Evolutionary conservation across 2,113 vertebrate species (phyloP).

Genomic region (Nesoenas mayeri): DNA sequence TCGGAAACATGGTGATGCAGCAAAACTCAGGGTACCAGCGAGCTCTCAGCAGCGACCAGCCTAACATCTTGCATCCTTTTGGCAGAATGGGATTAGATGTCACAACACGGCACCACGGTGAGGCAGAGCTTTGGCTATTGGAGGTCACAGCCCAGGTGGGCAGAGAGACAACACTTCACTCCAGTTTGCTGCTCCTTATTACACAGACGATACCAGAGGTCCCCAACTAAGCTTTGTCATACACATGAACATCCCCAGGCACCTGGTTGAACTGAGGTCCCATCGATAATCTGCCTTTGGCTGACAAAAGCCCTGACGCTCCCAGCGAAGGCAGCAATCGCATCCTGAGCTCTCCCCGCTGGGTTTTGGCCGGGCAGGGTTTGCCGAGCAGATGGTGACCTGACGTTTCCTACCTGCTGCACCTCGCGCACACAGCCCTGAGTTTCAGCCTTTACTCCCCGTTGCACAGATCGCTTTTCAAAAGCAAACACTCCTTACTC

Average conservation of each 20-base stretch:
- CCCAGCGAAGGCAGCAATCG: neutral
- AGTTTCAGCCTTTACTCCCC: neutral
- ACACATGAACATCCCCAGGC: neutral
- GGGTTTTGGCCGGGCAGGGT: neutral
- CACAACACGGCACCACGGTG: neutral
- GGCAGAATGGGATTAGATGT: neutral
- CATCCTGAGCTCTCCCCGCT: neutral
- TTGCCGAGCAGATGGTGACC: slow-evolving; percentile 62
- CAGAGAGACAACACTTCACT: neutral
- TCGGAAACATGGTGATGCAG: neutral
- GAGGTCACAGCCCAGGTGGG: neutral
- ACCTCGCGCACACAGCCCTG: neutral
- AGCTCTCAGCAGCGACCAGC: rapidly evolving
- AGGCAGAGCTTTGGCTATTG: neutral
- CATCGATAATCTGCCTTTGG: neutral
- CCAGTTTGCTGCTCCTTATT: neutral
- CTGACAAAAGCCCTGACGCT: neutral
- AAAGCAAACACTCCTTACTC: neutral
- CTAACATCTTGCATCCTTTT: rapidly evolving
- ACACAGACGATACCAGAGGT: neutral
- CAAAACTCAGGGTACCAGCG: neutral
- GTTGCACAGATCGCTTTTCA: rapidly evolving
- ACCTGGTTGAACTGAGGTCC: neutral
- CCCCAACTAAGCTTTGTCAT: neutral
- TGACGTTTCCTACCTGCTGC: neutral